Evolutionary conservation across 2,113 vertebrate genomes (phyloP), one percentile per base, ranked within the genome.

Genomic region (Cynopterus brachyotis): DNA sequence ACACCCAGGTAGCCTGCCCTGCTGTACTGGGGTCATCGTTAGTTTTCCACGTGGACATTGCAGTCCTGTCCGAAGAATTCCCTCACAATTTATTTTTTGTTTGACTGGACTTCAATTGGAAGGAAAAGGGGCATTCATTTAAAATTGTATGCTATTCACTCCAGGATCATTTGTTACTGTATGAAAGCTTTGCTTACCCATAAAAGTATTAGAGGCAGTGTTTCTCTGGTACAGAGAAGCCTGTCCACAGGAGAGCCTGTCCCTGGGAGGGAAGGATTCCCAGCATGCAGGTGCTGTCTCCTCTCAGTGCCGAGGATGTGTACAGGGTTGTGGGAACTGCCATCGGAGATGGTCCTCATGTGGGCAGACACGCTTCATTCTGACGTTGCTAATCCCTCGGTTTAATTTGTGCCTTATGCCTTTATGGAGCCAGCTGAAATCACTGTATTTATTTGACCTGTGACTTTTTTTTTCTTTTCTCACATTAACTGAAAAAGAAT

Each of bases 381-480:
- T 47, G 30, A 60, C 9, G 13, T 24, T 24, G 45, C 76, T 26
- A 35, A 75, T 45, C 82, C 37, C 28, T 67, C 19, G 7, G 50
- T 89, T 93, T 93, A 57, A 83, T 89, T 69, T 91, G 95, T 98
- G 97, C 97, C 96, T 97, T 97, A 85, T 9, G 45, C 57, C 85
- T 97, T 96, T 32, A 42, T 12, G 81, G 87, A 96, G 91, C 79
- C 91, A 95, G 69, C 94, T 92, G 89, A 96, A 98, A 96, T 86
- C 86, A 97, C 72, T 91, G 24, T 80, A 97, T 97, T 92, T 97
- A 96, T 84, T 96, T 35, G 59, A 86, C 64, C 37, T 96, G 59
- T 95, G 95, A 78, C 96, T 94, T 90, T 87, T 83, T 79, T 78
- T 89, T 89, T 95, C 96, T 96, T 95, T 96, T 97, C 97, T 95